Conservation (phyloP, 1,140 invertebrate species). For the Euborellia annulipes region DNA sequence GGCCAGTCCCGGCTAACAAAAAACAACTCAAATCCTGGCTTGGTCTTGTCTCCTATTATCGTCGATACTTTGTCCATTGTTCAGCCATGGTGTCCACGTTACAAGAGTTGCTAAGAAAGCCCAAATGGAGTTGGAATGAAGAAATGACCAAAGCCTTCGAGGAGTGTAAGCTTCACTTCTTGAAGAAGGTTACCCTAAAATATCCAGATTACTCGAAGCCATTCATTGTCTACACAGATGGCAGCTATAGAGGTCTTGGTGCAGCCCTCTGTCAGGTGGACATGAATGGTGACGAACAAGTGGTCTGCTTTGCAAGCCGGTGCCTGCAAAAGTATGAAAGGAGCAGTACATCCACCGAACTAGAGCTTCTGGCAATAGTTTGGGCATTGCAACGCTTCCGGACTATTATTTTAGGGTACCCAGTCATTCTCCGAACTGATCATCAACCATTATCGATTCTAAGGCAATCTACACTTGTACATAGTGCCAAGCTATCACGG, state of each 20-base stretch:
- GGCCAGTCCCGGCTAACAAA: constrained; percentile 18
- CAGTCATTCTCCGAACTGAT: constrained; percentile 29
- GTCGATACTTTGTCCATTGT: constrained; percentile 22
- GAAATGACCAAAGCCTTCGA: constrained; percentile 14
- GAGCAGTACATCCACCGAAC: constrained; percentile 25
- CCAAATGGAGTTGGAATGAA: constrained; percentile 10
- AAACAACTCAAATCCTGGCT: constrained; percentile 27
- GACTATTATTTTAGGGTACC: constrained; percentile 20
- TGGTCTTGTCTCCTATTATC: constrained; percentile 27
- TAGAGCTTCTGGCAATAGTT: constrained; percentile 28
- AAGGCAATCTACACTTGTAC: constrained; percentile 22
- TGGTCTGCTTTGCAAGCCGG: constrained; percentile 26
- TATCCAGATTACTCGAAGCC: constrained; percentile 11
- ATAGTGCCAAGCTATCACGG: constrained; percentile 23
- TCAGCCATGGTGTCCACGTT: constrained; percentile 14
- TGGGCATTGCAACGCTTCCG: constrained; percentile 25
- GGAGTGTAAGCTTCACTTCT: constrained; percentile 9
- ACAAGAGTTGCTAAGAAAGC: constrained; percentile 18
- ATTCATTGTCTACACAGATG: constrained; percentile 18
- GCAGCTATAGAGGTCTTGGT: constrained; percentile 16
- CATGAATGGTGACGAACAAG: constrained; percentile 8
- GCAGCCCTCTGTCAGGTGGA: constrained; percentile 17
- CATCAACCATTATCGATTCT: constrained; percentile 29
- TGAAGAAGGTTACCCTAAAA: constrained; percentile 11
- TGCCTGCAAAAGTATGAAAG: constrained; percentile 22